phyloP scores from a whole-genome alignment of 2,888 invertebrate genomes.

The Oscheius sp. region DNA sequence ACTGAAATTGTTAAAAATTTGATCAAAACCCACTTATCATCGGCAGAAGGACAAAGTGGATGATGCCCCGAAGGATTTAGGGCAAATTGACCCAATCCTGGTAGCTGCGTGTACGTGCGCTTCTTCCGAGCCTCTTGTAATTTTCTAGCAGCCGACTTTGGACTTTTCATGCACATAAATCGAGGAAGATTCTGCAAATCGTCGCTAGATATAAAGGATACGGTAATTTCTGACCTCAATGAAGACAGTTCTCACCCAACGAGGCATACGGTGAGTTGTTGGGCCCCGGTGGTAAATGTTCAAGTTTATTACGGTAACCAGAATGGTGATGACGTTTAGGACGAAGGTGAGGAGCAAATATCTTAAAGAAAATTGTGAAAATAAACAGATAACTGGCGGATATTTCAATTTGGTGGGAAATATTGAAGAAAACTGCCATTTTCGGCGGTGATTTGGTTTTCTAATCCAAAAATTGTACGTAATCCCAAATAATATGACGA shows the following conservation, averaged over 20 bases:
- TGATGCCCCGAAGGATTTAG: constrained; percentile 65
- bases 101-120: constrained; percentile 45
- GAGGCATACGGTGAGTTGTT: constrained; percentile 97
- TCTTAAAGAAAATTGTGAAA: too few species aligned
- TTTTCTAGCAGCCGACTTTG: constrained; percentile 74
- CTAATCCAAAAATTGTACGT: not conserved
- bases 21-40: constrained; percentile 27
- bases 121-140: constrained; percentile 26
- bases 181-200: constrained; percentile 63
- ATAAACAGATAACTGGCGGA: too few species aligned
- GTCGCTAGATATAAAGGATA: constrained; percentile 3
- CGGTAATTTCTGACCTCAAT: constrained; percentile 81
- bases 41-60: constrained; percentile 56
- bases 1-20: too few species aligned
- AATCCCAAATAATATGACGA: too few species aligned
- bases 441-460: too few species aligned
- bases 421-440: too few species aligned
- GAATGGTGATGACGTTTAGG: constrained; percentile 98
- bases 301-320: constrained; percentile 94
- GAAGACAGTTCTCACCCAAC: constrained; percentile 94
- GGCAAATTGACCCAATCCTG: constrained; percentile 67
- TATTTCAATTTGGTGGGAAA: too few species aligned
- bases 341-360: constrained; percentile 99
- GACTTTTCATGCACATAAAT: constrained; percentile 91
- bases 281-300: constrained; percentile 98